Evolutionary conservation across 2,888 invertebrate genomes (phyloP).

Genomic region (Lithophane socia): DNA sequence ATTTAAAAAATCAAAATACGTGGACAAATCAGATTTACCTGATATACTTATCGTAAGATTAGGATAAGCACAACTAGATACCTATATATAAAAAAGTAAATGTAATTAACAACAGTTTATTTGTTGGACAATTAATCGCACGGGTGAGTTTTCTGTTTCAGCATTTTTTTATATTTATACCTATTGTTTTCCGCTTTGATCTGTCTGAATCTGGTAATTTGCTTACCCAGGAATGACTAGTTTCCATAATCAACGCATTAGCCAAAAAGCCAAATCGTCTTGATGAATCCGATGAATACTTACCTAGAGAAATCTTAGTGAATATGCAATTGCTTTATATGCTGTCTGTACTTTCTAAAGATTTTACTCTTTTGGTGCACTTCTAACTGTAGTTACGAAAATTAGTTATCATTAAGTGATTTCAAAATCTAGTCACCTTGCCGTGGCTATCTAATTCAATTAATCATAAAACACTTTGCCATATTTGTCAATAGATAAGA

Average conservation of each 20-base stretch:
- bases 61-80: constrained; percentile 57
- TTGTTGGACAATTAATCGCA: constrained; percentile 70
- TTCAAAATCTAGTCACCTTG: constrained; percentile 9
- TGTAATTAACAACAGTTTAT: constrained; percentile 61
- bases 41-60: constrained; percentile 72
- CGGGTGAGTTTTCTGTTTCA: constrained; percentile 70
- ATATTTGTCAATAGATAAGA: constrained; percentile 48
- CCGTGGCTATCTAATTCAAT: constrained; percentile 11
- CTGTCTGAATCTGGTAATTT: constrained; percentile 15
- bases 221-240: neutral
- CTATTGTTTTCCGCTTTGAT: constrained; percentile 7
- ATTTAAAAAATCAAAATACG: constrained; percentile 69
- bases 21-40: constrained; percentile 78
- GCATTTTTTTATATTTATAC: neutral
- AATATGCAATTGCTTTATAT: neutral
- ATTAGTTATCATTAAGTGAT: neutral
- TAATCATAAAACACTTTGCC: constrained; percentile 27
- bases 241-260: neutral
- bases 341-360: neutral
- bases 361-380: neutral
- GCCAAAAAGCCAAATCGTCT: neutral
- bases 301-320: neutral
- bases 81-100: constrained; percentile 57
- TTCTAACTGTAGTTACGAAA: neutral
- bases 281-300: neutral